Percentiles rank a stretch among this genome's conserved stretches.
Evolutionary conservation across 2,888 invertebrate species (phyloP).

Genomic region (Apoda limacodes): DNA sequence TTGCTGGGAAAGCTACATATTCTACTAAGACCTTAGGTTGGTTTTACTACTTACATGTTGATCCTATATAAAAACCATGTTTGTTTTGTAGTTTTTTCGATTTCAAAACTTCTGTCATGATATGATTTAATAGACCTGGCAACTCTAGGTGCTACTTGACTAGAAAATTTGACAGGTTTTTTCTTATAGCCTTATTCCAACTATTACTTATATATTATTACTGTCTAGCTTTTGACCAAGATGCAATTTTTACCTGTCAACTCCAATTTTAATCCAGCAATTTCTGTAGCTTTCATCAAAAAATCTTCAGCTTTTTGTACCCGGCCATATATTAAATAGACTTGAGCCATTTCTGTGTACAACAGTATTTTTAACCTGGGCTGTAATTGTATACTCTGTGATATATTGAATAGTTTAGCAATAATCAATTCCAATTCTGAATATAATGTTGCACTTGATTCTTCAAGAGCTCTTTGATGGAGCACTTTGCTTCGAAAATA

Average conservation of each 20-base stretch:
- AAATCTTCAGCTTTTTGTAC: constrained; percentile 77
- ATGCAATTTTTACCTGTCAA: constrained; percentile 78
- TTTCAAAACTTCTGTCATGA: no score
- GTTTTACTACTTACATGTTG: no score
- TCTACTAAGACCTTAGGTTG: no score
- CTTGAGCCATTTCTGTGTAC: constrained; percentile 70
- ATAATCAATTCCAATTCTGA: constrained; percentile 66
- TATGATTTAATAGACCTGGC: no score
- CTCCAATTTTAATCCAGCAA: constrained; percentile 75
- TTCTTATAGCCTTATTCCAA: no score
- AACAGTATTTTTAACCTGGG: constrained; percentile 49
- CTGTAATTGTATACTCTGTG: constrained; percentile 32
- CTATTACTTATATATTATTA: no score
- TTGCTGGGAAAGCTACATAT: no score
- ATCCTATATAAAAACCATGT: no score
- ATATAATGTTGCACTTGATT: constrained; percentile 76
- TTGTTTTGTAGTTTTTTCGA: no score
- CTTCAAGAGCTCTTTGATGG: constrained; percentile 83
- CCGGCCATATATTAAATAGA: constrained; percentile 80
- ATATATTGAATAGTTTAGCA: constrained; percentile 49
- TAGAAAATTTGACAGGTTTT: no score
- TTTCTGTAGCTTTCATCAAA: constrained; percentile 71
- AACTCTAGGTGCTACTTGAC: no score
- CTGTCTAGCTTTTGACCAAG: no score
- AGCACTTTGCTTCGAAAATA: constrained; percentile 76